Evolutionary conservation across 2,797 vertebrate genomes (phyloP).

Genomic region (Mallotus villosus): DNA sequence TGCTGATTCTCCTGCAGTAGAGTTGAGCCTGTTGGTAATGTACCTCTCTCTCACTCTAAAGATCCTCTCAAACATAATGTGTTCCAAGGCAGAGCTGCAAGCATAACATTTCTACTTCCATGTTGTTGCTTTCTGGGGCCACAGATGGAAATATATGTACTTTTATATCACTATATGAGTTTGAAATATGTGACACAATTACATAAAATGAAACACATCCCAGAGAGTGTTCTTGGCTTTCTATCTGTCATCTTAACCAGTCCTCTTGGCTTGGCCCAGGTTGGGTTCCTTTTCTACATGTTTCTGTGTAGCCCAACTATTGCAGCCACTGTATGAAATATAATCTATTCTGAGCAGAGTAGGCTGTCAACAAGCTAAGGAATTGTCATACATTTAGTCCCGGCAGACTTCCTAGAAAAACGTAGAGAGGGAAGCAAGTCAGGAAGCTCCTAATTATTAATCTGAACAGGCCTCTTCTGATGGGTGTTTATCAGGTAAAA

Average conservation of each 20-base stretch:
- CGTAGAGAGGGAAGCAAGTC: slow-evolving; percentile 15
- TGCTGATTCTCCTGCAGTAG: slow-evolving; percentile 32
- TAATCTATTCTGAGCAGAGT: slow-evolving; percentile 27
- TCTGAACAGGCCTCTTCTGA: neutral
- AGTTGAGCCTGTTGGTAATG: slow-evolving; percentile 14
- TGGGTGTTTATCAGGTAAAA: slow-evolving; percentile 36
- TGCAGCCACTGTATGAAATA: slow-evolving; percentile 24
- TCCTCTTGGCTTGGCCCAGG: neutral
- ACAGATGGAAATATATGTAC: no score
- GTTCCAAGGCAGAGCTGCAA: no score
- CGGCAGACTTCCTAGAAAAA: slow-evolving; percentile 21
- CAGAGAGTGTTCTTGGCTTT: neutral
- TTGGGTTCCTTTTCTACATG: neutral
- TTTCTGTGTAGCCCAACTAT: slow-evolving; percentile 8
- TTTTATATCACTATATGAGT: neutral
- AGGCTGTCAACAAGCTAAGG: slow-evolving; percentile 34
- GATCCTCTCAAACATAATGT: neutral
- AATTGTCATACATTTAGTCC: slow-evolving; percentile 25
- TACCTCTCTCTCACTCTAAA: neutral
- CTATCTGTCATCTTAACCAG: neutral
- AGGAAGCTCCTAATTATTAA: slow-evolving; percentile 19
- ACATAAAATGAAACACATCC: neutral
- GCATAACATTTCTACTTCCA: no score
- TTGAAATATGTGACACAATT: neutral
- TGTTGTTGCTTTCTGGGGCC: no score